Percentiles rank a stretch among this genome's conserved stretches.
These are phyloP conservation scores for Tigriopus japonicus DNA, from an alignment of 1,140 invertebrate genomes.

Conservation along the genomic window DNA sequence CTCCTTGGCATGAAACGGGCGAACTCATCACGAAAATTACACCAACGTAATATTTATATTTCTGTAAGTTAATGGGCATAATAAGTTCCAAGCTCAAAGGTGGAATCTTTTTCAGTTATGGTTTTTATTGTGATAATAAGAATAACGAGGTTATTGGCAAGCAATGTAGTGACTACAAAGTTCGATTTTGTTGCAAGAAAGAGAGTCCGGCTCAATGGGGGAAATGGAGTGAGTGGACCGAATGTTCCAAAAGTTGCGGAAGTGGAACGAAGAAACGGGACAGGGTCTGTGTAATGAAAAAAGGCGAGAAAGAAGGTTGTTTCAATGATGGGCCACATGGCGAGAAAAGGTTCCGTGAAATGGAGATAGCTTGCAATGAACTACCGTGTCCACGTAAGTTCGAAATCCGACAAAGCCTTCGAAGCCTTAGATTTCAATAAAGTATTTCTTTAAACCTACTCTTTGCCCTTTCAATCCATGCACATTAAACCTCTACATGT, in stretches of 20 bases:
- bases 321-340: not conserved
- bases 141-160: conserved; percentile 2
- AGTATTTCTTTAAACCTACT: no score
- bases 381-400: not conserved
- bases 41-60: not conserved
- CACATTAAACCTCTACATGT: no score
- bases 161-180: conserved; percentile 7
- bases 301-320: not conserved
- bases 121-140: not conserved
- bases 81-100: no score
- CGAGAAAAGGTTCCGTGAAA: not conserved
- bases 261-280: not conserved
- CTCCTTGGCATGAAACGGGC: conserved; percentile 1
- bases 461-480: no score
- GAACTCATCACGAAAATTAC: conserved; percentile 1
- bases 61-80: no score
- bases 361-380: not conserved
- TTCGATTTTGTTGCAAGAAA: conserved; percentile 3
- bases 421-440: no score
- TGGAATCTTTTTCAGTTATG: not conserved
- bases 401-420: no score
- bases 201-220: conserved; percentile 6
- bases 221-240: not conserved
- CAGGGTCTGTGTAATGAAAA: not conserved
- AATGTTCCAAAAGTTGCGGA: not conserved